Conservation (phyloP, 35 echinoderm and acorn worm genomes). For the Apostichopus parvimensis region DNA sequence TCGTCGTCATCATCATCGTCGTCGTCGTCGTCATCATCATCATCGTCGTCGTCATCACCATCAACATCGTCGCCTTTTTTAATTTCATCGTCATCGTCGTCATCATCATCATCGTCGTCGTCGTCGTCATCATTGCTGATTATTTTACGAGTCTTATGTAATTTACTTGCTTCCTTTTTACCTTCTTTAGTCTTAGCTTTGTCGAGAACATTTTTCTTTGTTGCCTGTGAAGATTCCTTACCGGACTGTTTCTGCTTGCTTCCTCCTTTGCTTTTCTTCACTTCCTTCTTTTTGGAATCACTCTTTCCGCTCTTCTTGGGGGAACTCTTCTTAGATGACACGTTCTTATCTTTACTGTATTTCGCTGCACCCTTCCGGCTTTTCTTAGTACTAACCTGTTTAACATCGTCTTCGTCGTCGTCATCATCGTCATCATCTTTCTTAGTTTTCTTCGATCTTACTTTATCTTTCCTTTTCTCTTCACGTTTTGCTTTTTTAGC, state of each 20-base stretch:
- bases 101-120: constrained; percentile 32
- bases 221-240: background rate
- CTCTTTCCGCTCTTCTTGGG: background rate
- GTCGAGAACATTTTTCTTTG: background rate
- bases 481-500: constrained; percentile 20
- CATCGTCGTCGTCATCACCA: background rate
- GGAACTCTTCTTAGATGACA: background rate
- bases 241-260: background rate
- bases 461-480: constrained; percentile 30
- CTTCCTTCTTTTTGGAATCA: constrained; percentile 19
- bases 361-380: constrained; percentile 5
- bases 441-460: background rate
- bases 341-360: constrained; percentile 49
- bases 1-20: background rate
- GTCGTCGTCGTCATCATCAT: background rate
- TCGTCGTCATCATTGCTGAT: constrained; percentile 3
- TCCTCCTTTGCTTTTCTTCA: background rate
- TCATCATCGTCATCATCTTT: constrained; percentile 5
- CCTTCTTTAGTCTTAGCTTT: background rate
- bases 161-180: constrained; percentile 2
- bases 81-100: background rate
- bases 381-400: background rate
- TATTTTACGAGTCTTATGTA: background rate
- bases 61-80: background rate
- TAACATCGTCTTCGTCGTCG: background rate